Percentiles rank a stretch among this genome's conserved stretches.
These are phyloP conservation scores for Cisticola juncidis DNA, from an alignment of 2,113 vertebrate genomes.

Conservation along the genomic window DNA sequence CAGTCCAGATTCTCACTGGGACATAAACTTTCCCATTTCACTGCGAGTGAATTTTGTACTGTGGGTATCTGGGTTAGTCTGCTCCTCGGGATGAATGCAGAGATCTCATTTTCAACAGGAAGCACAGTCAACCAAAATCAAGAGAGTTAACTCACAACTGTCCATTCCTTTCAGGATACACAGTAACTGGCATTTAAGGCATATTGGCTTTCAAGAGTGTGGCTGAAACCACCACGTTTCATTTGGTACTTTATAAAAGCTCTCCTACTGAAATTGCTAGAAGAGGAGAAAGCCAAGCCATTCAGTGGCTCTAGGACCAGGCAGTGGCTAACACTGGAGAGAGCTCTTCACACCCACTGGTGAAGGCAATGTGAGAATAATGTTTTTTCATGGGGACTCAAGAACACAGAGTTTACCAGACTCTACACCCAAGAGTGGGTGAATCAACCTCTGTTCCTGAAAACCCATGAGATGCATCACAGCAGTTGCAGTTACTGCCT, in stretches of 20 bases:
- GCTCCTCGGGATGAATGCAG: background rate
- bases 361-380: background rate
- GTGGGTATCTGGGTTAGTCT: background rate
- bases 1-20: background rate
- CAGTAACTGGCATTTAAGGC: background rate
- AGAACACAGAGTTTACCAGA: background rate
- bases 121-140: background rate
- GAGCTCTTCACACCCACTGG: background rate
- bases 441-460: background rate
- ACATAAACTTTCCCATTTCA: background rate
- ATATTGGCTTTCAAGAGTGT: background rate
- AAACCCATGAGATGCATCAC: background rate
- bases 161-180: background rate
- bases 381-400: background rate
- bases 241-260: background rate
- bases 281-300: background rate
- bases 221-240: background rate
- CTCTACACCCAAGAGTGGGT: background rate
- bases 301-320: background rate
- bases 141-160: background rate
- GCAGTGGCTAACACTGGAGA: background rate
- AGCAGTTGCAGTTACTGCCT: background rate
- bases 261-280: background rate
- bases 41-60: background rate
- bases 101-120: background rate